Base-by-base conservation (phyloP, 2,797 vertebrate species). In the Rhinophrynus dorsalis region DNA sequence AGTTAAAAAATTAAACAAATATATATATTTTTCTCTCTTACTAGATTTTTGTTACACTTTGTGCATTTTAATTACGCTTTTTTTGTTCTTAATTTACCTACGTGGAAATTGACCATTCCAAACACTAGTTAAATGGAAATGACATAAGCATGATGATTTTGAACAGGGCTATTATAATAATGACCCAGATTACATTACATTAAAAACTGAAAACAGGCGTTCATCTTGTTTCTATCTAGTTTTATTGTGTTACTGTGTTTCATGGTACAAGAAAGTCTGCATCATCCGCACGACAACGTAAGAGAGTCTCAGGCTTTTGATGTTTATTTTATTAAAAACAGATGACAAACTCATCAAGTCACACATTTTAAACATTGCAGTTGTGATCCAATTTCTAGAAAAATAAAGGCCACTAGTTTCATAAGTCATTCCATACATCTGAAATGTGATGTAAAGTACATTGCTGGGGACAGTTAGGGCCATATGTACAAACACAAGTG, bases 251-350 rank as follows among this genome's bases (percentile, higher is more conserved):
- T 10, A 17, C 5, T 48, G 3, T 20, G 40, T 18, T 48, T 48
- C 24, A 23, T 48, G 20, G 44, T 48, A 48, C 6, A 48, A 48
- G 24, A 20, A 48, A 48, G 20, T 24, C 21, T 48, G 44, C 21
- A 48, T 23, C 20, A 24, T 10, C 20, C 21, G 24, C 21, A 48
- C 21, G 17, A 24, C 21, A 48, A 48, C 6, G 15, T 21, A 45
- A 45, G 42, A 21, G 18, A 6, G 15, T 45, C 40, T 44, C 2
- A 44, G 29, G 47, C 24, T n/a, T 51, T 29, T 51, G 47, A 51
- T 29, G 24, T 51, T n/a, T 27, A n/a, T n/a, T 51, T 51, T 6
- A 51, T 51, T 51, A n/a, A 24, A 51, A 51, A 51, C 47, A 51
- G 47, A 29, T 51, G 23, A 51, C 47, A 51, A 10, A 27, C 24